Percentiles rank a stretch among this genome's conserved stretches.
phyloP scores from a whole-genome alignment of 2,113 vertebrate species.

The Pseudorhombus dupliciocellatus region DNA sequence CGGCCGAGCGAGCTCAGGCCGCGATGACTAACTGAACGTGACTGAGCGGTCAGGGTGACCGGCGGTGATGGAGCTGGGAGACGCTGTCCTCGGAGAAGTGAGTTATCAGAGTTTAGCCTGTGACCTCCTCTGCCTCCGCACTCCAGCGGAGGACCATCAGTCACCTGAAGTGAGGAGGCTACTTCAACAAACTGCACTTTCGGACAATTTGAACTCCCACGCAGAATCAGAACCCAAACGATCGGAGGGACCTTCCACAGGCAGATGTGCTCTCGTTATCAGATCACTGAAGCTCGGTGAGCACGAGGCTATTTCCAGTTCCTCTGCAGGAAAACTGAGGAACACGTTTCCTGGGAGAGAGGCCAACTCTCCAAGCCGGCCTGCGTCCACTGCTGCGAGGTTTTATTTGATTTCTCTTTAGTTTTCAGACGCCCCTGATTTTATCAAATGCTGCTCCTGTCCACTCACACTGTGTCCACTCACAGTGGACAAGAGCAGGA shows the following conservation, averaged over 20 bases:
- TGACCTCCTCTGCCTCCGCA: too few relatives aligned
- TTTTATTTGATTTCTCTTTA: too few relatives aligned
- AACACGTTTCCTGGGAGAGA: conserved; percentile 6
- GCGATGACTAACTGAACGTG: conserved; percentile 26
- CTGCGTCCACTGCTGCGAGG: not conserved
- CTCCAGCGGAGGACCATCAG: too few relatives aligned
- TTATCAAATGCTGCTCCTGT: not conserved
- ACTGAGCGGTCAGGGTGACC: conserved; percentile 36
- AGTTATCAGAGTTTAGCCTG: conserved; percentile 9
- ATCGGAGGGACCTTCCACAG: not conserved
- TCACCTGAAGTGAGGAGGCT: too few relatives aligned
- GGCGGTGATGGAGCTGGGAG: conserved; percentile 3
- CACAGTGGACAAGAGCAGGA: not conserved
- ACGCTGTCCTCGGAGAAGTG: not conserved
- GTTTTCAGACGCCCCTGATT: conserved; percentile 1
- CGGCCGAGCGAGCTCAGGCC: conserved; percentile 18
- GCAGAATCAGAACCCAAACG: too few relatives aligned
- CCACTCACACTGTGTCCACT: too few relatives aligned
- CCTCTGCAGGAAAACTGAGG: not conserved
- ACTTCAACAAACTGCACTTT: not conserved
- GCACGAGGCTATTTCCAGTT: not conserved
- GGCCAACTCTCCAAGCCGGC: conserved; percentile 11
- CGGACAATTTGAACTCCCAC: not conserved
- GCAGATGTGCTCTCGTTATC: not conserved
- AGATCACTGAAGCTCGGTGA: not conserved